Base-by-base conservation (phyloP, 37 sponge, comb jelly and placozoan species). In the Haliclona indistincta region DNA sequence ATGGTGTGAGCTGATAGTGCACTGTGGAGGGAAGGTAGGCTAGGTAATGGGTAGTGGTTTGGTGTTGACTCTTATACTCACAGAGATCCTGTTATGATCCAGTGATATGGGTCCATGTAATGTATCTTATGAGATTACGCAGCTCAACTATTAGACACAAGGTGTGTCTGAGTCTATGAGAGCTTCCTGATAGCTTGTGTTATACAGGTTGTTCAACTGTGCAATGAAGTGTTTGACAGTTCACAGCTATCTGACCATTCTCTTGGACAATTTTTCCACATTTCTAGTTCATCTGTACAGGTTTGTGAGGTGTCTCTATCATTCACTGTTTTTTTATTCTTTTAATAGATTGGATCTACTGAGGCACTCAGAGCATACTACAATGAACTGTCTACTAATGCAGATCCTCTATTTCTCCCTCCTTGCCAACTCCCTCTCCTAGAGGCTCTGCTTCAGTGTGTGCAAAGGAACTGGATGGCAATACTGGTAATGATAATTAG, bases 1-100 rank as follows among this genome's bases (percentile, higher is more conserved):
- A 30, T 98, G 99, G 99, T 93, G 99, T 83, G 70, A 88, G 8
- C 79, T 98, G n/a, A 75, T 98, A 74, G 10, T 64, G 19, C 17
- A 64, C 87, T 52, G 80, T 84, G 77, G 89, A 82, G 38, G 41
- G 39, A 17, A 3, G 17, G 23, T n/a, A 22, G 30, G 11, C 42
- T 19, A 41, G 0, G 17, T 68, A 29, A 35, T 68, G 22, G 69
- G 30, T 37, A 7, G 35, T 11, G 15, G 54, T 32, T 38, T 54
- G 53, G 13, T 6, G 0, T 23, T 23, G 4, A 54, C 73, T 37
- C 37, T 54, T 34, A 32, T 33, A 15, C 45, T 41, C 3, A 42
- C 6, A 42, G 42, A 15, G 33, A 5, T 42, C 30, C 61, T n/a
- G n/a, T 13, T 42, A 36, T 33, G 76, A 86, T 43, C 95, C 91